Percentiles rank a stretch among this genome's conserved stretches.
These are phyloP conservation scores for Hyphantria cunea DNA, from an alignment of 1,140 invertebrate species.

Conservation along the genomic window DNA sequence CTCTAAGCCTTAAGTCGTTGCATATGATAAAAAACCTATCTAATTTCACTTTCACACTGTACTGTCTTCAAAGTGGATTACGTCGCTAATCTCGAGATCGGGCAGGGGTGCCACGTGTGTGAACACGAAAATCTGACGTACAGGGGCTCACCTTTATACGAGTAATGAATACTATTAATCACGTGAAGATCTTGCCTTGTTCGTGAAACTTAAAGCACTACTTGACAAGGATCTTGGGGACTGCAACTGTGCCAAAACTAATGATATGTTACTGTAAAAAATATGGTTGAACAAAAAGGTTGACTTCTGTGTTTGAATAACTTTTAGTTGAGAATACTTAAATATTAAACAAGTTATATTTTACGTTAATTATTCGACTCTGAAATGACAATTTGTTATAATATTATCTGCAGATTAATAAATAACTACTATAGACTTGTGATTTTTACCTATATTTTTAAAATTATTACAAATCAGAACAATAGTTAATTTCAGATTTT, in stretches of 20 bases:
- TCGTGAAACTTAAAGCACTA: slow-evolving; percentile 46
- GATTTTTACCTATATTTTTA: too few species aligned
- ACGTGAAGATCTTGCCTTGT: slow-evolving; percentile 50
- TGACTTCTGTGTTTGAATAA: slow-evolving; percentile 28
- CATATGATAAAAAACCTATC: too few species aligned
- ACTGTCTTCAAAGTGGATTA: slow-evolving; percentile 16
- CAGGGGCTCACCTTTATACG: slow-evolving; percentile 46
- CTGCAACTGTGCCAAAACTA: slow-evolving; percentile 73
- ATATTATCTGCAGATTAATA: too few species aligned
- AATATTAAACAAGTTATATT: too few species aligned
- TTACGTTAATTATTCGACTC: too few species aligned
- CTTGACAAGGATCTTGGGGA: slow-evolving; percentile 53
- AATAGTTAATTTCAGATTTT: too few species aligned
- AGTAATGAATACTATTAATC: slow-evolving; percentile 72
- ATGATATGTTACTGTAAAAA: slow-evolving; percentile 55
- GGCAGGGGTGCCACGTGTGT: slow-evolving; percentile 29
- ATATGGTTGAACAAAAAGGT: slow-evolving; percentile 18
- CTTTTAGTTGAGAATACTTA: neutral
- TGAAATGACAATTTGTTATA: too few species aligned
- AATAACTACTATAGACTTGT: too few species aligned
- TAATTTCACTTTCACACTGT: neutral
- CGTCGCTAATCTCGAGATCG: slow-evolving; percentile 11
- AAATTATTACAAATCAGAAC: too few species aligned
- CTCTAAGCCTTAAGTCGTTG: too few species aligned
- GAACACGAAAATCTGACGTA: slow-evolving; percentile 57